Evolutionary conservation across 1,140 invertebrate genomes (phyloP).

Genomic region (Drosophila ironensis): DNA sequence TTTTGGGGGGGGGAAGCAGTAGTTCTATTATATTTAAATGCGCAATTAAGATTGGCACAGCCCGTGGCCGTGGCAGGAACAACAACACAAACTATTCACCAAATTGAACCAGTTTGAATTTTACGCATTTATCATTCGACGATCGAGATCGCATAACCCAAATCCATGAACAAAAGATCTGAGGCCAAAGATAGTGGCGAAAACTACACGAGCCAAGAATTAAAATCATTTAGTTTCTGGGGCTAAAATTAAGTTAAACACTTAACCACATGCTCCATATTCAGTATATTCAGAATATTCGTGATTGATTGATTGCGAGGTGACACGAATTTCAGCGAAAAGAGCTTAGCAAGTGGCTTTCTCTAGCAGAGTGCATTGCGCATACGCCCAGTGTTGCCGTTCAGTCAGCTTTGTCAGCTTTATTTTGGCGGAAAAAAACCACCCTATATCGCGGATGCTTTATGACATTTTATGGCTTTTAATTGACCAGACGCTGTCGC

Average conservation of each 20-base stretch:
- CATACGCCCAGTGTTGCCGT: no score
- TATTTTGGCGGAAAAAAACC: no score
- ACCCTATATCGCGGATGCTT: constrained; percentile 28
- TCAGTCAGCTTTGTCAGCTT: no score
- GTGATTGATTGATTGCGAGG: constrained; percentile 21
- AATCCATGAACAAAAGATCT: constrained; percentile 27
- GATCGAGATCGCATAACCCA: constrained; percentile 33
- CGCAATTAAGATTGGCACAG: constrained; percentile 78
- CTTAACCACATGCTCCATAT: constrained; percentile 32
- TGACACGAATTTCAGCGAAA: constrained; percentile 4
- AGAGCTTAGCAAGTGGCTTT: constrained; percentile 13
- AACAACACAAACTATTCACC: constrained; percentile 54
- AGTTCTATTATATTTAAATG: constrained; percentile 72
- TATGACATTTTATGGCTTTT: constrained; percentile 48
- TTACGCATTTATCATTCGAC: constrained; percentile 69
- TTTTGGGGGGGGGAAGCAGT: no score
- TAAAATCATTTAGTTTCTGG: constrained; percentile 15
- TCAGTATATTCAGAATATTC: no score
- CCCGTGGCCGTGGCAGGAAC: constrained; percentile 33
- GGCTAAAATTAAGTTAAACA: constrained; percentile 21
- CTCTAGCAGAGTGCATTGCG: no score
- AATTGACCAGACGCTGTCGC: constrained; percentile 46
- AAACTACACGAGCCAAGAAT: constrained; percentile 27
- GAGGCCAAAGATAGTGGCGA: constrained; percentile 14
- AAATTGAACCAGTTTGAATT: constrained; percentile 78